Evolutionary conservation across 2,888 invertebrate genomes (phyloP), one percentile per base, ranked within the genome.

Genomic region (Pilophorus perplexus): DNA sequence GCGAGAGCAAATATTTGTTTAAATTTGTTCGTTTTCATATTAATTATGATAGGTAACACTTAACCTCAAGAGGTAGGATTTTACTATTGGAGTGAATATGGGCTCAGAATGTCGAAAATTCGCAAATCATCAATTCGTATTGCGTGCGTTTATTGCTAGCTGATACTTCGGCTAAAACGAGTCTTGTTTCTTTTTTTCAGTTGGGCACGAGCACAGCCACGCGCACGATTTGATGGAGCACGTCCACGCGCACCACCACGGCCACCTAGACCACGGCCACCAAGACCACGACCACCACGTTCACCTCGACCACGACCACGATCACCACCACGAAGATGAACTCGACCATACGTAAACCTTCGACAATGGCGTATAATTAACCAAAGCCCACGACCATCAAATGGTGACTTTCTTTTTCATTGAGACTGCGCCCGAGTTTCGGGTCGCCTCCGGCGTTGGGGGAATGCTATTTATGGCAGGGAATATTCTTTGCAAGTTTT

Each of bases 151-250:
- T 12, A 33, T 12, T 8, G 12, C 33, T 6, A 33, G 12, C 33
- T 6, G 12, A 6, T 33, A 8, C 12, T 33, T 33, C 33, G 12
- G 6, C 12, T 8, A 33, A 8, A 6, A 8, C 12, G 6, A 8
- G 6, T 33, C 12, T 33, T 14, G 3, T n/a, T 25, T 52, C 16
- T 50, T 12, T 52, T 23, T 68, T 48, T 18, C 65, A 68, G 68
- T 68, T 44, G 66, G 68, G 25, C 68, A 68, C 46, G 59, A 68
- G 40, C 64, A 67, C 57, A 38, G 42, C 22, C 67, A 67, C 33
- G 59, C 40, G 4, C 52, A 67, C 25, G 59, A 59, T 6, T 16
- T 37, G 18, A 38, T 50, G 48, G 27, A 52, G 3, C 46, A 66
- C 33, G 14, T 27, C 22, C 59, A 59, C 27, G 8, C 40, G 42